phyloP scores from a whole-genome alignment of 2,113 vertebrate species.

The Cavia aperea region DNA sequence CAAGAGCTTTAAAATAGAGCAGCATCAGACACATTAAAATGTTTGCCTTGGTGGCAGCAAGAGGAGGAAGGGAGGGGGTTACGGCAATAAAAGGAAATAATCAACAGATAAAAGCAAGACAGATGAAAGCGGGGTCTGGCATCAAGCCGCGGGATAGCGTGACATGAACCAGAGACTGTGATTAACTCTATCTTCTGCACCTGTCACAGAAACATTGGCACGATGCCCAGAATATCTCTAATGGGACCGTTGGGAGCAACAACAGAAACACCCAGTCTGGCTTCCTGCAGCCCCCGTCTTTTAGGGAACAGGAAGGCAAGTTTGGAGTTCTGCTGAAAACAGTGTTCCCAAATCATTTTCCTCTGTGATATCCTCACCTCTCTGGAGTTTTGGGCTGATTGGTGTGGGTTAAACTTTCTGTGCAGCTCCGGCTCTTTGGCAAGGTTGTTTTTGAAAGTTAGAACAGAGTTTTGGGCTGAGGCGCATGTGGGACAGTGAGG shows the following conservation, averaged over 20 bases:
- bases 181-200: background rate
- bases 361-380: background rate
- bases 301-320: background rate
- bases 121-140: background rate
- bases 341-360: background rate
- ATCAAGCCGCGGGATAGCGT: background rate
- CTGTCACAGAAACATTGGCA: background rate
- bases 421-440: background rate
- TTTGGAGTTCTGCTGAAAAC: background rate
- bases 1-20: background rate
- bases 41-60: background rate
- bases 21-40: background rate
- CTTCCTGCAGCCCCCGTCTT: background rate
- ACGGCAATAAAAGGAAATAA: background rate
- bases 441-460: background rate
- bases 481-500: too few relatives aligned
- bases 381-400: background rate
- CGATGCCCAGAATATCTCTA: background rate
- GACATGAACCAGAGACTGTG: background rate
- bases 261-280: background rate
- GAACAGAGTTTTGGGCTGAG: background rate
- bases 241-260: background rate
- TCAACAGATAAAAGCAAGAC: background rate
- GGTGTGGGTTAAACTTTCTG: background rate
- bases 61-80: background rate